Evolutionary conservation across 2,113 vertebrate species (phyloP).

Genomic region (Galbula dea): DNA sequence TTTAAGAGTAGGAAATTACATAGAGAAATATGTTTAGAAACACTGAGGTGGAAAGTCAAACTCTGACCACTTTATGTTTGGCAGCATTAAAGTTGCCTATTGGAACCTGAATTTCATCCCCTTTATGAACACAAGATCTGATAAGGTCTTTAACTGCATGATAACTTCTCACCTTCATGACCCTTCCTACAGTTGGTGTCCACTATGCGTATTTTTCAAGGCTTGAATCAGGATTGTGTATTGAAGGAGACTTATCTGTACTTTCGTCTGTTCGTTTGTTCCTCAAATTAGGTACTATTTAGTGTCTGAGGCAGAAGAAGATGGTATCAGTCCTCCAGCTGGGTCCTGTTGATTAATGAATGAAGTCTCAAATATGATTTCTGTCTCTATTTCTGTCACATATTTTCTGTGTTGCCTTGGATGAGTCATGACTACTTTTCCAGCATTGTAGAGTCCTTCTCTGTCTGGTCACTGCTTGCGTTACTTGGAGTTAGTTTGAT

Average conservation of each 20-base stretch:
- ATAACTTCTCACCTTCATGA: not conserved
- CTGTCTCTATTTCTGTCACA: not conserved
- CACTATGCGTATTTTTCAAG: accelerated
- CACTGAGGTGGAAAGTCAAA: not conserved
- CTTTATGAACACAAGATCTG: not conserved
- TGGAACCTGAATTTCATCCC: not conserved
- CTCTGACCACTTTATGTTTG: not conserved
- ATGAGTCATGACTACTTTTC: not conserved
- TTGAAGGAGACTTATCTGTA: not conserved
- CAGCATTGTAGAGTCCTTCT: not conserved
- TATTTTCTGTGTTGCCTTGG: not conserved
- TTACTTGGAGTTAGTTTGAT: not conserved
- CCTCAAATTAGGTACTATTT: not conserved
- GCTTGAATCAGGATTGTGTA: not conserved
- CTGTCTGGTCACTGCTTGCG: not conserved
- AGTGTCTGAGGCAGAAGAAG: not conserved
- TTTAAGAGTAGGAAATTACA: not conserved
- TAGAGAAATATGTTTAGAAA: not conserved
- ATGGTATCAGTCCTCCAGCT: not conserved
- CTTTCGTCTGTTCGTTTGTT: not conserved
- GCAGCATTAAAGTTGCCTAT: not conserved
- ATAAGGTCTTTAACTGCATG: not conserved
- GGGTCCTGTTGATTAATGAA: not conserved
- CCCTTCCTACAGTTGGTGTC: not conserved
- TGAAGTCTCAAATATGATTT: not conserved